phyloP scores from a whole-genome alignment of 2,113 vertebrate species.

The Eptesicus fuscus region DNA sequence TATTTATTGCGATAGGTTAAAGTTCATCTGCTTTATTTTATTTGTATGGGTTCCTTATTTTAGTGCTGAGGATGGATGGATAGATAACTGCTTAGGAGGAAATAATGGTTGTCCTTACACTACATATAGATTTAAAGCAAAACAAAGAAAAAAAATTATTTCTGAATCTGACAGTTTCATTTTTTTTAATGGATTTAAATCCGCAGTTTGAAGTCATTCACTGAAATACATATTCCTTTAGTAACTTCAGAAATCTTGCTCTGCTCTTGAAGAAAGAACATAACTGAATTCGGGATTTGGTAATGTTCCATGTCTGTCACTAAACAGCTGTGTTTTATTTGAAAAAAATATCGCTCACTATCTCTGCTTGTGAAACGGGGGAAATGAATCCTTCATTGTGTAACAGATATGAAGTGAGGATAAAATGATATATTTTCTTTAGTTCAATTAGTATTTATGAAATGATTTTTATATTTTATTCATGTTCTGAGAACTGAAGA shows the following conservation, averaged over 20 bases:
- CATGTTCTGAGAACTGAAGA: neutral
- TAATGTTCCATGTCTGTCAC: neutral
- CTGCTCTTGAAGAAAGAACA: neutral
- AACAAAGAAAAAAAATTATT: neutral
- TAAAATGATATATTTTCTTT: neutral
- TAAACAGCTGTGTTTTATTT: neutral
- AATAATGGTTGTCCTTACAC: neutral
- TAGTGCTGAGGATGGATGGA: neutral
- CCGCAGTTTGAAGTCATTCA: neutral
- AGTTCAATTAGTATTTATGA: neutral
- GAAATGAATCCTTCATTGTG: neutral
- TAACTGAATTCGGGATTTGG: neutral
- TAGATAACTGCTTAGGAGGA: neutral
- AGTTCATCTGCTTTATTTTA: neutral
- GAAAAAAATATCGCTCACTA: neutral
- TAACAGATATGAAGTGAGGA: neutral
- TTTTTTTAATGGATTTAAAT: neutral
- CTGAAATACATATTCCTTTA: neutral
- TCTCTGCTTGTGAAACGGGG: neutral
- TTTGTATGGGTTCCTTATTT: neutral
- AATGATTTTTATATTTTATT: slow-evolving; percentile 4
- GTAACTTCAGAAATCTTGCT: neutral
- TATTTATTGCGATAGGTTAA: neutral
- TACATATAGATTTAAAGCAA: neutral
- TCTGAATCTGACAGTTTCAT: neutral